Evolutionary conservation across 1,140 invertebrate species (phyloP).

Genomic region (Drosophila orosa): DNA sequence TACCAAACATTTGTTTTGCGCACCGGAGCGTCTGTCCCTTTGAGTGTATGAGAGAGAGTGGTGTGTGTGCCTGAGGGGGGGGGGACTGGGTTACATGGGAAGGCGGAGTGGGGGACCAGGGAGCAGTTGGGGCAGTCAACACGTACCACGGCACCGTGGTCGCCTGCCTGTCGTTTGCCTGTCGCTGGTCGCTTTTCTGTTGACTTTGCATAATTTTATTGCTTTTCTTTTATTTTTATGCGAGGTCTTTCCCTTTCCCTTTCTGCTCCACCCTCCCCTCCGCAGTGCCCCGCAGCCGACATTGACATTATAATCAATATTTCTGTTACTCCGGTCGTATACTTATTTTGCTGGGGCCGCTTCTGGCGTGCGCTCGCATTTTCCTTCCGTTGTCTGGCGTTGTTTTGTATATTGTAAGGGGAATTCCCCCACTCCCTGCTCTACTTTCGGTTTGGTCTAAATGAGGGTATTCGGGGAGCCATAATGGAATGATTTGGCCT

Average conservation of each 20-base stretch:
- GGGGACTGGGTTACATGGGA: not conserved
- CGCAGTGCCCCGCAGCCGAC: conserved; percentile 38
- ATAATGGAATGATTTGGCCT: conserved; percentile 6
- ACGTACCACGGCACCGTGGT: conserved; percentile 71
- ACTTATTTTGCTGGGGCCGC: conserved; percentile 18
- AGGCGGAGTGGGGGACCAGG: not conserved
- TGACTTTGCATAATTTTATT: conserved; percentile 83
- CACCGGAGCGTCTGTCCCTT: conserved; percentile 46
- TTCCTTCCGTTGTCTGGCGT: conserved; percentile 18
- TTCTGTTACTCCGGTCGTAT: conserved; percentile 62
- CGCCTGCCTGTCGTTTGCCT: conserved; percentile 47
- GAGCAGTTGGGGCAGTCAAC: conserved; percentile 48
- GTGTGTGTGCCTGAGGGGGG: not conserved
- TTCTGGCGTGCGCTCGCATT: conserved; percentile 22
- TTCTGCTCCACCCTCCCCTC: not conserved
- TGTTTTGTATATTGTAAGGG: conserved; percentile 19
- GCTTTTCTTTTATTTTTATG: conserved; percentile 83
- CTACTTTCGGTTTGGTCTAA: conserved; percentile 6
- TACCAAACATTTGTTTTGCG: conserved; percentile 80
- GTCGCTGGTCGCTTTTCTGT: conserved; percentile 73
- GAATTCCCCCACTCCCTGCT: not conserved
- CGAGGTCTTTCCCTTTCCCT: conserved; percentile 45
- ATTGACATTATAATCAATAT: conserved; percentile 83
- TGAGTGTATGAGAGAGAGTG: not conserved
- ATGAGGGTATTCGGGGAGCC: conserved; percentile 1